Base-by-base conservation (phyloP, 1,140 invertebrate species). In the Stenopsyche tienmushanensis region DNA sequence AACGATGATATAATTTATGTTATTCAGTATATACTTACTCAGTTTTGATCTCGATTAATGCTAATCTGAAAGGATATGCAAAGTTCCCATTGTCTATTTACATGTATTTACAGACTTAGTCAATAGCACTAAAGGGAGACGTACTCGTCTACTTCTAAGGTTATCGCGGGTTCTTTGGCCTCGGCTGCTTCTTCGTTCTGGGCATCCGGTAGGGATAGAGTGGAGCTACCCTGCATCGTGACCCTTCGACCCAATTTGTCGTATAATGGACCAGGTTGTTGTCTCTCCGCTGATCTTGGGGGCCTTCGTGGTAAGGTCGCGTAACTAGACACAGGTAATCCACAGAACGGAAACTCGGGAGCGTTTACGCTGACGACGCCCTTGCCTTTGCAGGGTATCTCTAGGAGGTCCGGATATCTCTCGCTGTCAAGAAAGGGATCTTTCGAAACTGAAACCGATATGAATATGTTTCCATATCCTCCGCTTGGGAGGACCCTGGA, bases 241-340 rank as follows among this genome's bases (percentile, higher is more conserved):
- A 93, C 90, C 71, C 92, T 82, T 23, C 90, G 89, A 0, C 93
- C 93, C 87, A 95, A 91, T 73, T 93, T 93, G 76, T 95, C 93
- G 75, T 94, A 94, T 26, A 87, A 84, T 15, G 87, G 84, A 3
- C 78, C 75, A 62, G 82, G 74, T 62, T 82, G 67, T 18, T 78
- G 74, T 47, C 77, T 58, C 73, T 75, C 77, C 77, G 79, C 69
- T 78, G 77, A 65, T 78, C 73, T 66, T 79, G 68, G 66, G 82
- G 77, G 60, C 68, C 52, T 79, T 13, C 87, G 77, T 1, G 87
- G 87, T 44, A 88, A 71, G 1, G 85, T 86, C 3, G 86, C 86
- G 57, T 85, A 88, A 54, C 82, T 83, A 1, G 83, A 81, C 3
- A 81, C 76, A 1, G 69, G 69, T 7, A 70, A 49, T 7, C 55